Evolutionary conservation across 2,888 invertebrate species (phyloP).

Genomic region (Meghimatium bilineatum): DNA sequence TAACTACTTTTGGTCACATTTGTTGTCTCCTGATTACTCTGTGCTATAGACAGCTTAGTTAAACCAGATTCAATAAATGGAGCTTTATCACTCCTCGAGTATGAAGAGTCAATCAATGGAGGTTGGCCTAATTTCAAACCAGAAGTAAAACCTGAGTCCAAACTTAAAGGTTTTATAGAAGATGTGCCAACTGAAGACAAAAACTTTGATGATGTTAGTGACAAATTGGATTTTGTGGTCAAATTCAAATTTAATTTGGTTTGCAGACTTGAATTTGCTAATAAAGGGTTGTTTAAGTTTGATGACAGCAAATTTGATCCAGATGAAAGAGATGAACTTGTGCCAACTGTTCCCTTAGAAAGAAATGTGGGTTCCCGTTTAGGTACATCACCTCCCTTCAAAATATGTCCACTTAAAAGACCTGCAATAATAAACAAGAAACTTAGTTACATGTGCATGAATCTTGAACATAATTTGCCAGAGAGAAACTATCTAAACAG

Average conservation of each 20-base stretch:
- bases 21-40: neutral
- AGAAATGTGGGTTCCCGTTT: neutral
- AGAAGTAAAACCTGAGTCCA: neutral
- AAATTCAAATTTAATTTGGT: neutral
- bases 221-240: neutral
- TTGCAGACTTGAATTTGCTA: slow-evolving; percentile 2
- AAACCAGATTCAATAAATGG: slow-evolving; percentile 20
- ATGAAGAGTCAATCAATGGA: neutral
- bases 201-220: neutral
- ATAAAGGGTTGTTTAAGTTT: slow-evolving; percentile 8
- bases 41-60: slow-evolving; percentile 22
- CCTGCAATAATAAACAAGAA: neutral
- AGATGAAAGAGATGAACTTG: neutral
- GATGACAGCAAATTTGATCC: slow-evolving; percentile 22
- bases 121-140: neutral
- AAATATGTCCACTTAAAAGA: slow-evolving; percentile 27
- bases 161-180: neutral
- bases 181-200: neutral
- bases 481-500: neutral
- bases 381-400: neutral
- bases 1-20: neutral
- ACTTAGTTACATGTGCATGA: neutral
- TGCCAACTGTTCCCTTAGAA: neutral
- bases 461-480: neutral
- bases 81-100: neutral